Evolutionary conservation across 2,888 invertebrate species (phyloP).

Genomic region (Monochamus alternatus): DNA sequence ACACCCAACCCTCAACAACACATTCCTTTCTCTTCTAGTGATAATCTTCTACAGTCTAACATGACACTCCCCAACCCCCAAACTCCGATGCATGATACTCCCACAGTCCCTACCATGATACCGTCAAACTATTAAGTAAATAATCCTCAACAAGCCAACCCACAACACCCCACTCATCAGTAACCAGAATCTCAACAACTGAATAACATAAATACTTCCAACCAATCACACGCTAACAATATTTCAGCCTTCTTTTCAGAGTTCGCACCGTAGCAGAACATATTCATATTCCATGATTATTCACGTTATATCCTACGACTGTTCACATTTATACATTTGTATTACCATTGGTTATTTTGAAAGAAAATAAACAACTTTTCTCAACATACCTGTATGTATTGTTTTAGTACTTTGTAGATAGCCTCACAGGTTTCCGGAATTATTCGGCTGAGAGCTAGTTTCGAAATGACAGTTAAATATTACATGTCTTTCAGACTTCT

Average conservation of each 20-base stretch:
- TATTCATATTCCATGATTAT: slow-evolving; percentile 31
- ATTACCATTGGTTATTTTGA: slow-evolving; percentile 18
- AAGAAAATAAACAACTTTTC: too few relatives aligned
- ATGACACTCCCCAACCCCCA: neutral
- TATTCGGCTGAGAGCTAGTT: slow-evolving; percentile 34
- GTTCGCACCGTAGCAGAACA: slow-evolving; percentile 21
- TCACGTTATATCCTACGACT: slow-evolving; percentile 12
- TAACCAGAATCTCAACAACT: slow-evolving; percentile 14
- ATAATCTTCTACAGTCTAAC: slow-evolving; percentile 3
- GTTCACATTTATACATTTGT: neutral
- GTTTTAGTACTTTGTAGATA: slow-evolving; percentile 11
- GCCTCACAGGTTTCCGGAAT: slow-evolving; percentile 16
- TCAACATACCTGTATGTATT: slow-evolving; percentile 17
- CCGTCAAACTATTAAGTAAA: slow-evolving; percentile 21
- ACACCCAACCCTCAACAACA: slow-evolving; percentile 30
- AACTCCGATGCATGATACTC: neutral
- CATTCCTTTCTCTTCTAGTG: slow-evolving; percentile 14
- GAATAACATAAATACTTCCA: slow-evolving; percentile 27
- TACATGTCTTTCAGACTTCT: too few relatives aligned
- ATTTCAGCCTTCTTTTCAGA: slow-evolving; percentile 24
- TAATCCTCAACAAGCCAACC: slow-evolving; percentile 34
- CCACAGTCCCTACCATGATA: slow-evolving; percentile 22
- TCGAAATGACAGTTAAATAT: too few relatives aligned
- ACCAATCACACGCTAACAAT: slow-evolving; percentile 20
- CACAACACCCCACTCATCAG: slow-evolving; percentile 22